Evolutionary conservation across 2,797 vertebrate species (phyloP).

Genomic region (Peromyscus melanophrys): DNA sequence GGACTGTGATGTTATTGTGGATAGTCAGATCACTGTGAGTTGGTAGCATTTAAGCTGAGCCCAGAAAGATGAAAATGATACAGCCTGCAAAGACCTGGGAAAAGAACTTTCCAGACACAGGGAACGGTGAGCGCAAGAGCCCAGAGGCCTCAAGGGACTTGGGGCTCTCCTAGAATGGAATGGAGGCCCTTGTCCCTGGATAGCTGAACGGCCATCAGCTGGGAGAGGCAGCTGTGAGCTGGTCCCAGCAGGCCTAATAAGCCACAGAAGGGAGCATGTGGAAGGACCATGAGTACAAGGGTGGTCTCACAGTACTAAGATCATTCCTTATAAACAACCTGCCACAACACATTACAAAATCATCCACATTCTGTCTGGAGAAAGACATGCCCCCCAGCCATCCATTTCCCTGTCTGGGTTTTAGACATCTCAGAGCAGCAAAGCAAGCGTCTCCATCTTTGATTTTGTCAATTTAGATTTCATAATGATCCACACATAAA

Average conservation of each 20-base stretch:
- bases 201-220: neutral
- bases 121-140: neutral
- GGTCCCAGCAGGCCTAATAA: neutral
- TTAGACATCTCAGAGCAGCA: neutral
- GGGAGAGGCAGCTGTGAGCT: neutral
- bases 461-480: neutral
- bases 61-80: conserved; percentile 33
- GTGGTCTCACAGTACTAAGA: neutral
- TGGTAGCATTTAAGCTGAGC: conserved; percentile 29
- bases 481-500: neutral
- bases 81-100: neutral
- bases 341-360: neutral
- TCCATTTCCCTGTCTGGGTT: neutral
- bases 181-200: neutral
- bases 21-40: neutral
- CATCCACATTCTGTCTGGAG: neutral
- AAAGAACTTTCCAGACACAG: conserved; percentile 40
- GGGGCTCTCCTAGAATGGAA: neutral
- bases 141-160: neutral
- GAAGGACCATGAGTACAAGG: neutral
- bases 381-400: neutral
- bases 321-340: neutral
- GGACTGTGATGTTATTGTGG: neutral
- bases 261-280: neutral
- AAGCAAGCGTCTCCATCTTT: neutral